Evolutionary conservation across 2,888 invertebrate genomes (phyloP).

Genomic region (Pachydiplax longipennis): DNA sequence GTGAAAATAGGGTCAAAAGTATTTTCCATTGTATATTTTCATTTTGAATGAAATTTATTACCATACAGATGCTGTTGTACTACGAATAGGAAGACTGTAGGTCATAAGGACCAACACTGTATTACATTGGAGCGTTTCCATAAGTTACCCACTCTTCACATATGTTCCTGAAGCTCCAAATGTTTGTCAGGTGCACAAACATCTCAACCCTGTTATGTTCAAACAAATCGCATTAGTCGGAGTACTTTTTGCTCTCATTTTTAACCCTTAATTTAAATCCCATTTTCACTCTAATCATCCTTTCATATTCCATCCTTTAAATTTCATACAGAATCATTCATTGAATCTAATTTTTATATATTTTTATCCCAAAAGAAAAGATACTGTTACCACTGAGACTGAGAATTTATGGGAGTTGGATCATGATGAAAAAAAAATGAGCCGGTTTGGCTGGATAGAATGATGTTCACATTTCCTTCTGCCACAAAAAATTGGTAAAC

Average conservation of each 20-base stretch:
- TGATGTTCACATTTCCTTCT: background rate
- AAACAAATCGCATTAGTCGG: background rate
- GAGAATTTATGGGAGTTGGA: conserved; percentile 13
- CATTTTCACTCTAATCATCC: conserved; percentile 1
- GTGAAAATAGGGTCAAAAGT: conserved; percentile 3
- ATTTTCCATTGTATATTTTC: conserved; percentile 12
- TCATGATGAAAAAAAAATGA: background rate
- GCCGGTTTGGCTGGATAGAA: conserved; percentile 1
- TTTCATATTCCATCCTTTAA: conserved; percentile 23
- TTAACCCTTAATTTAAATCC: conserved; percentile 17
- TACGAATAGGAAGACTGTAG: conserved; percentile 29
- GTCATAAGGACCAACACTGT: conserved; percentile 35
- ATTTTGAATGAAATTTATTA: background rate
- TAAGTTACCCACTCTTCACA: conserved; percentile 38
- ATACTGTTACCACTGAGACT: conserved; percentile 42
- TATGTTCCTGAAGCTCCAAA: conserved; percentile 43
- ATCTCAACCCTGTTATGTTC: conserved; percentile 14
- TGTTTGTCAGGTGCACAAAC: conserved; percentile 43
- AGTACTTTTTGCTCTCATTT: background rate
- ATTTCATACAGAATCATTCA: conserved; percentile 39
- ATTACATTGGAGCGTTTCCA: conserved; percentile 43
- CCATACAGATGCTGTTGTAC: conserved; percentile 16
- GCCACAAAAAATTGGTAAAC: background rate
- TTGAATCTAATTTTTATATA: conserved; percentile 43
- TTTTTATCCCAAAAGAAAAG: conserved; percentile 35